phyloP scores from a whole-genome alignment of 1,140 invertebrate genomes.

The Tetramorium simillimum region DNA sequence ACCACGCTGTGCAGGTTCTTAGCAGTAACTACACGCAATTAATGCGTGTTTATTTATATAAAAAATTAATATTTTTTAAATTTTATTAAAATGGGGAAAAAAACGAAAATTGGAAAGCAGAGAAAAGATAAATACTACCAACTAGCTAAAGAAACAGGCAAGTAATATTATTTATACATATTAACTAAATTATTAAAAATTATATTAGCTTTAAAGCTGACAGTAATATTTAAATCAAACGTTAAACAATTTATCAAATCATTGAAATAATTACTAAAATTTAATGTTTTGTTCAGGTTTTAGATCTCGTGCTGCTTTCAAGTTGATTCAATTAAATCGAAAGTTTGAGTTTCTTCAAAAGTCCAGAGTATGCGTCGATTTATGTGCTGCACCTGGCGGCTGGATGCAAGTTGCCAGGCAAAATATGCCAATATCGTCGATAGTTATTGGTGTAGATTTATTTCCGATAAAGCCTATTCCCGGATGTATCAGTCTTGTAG shows the following conservation, averaged over 20 bases:
- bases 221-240: not conserved
- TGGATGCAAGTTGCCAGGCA: constrained; percentile 99
- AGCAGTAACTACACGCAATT: not conserved
- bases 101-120: constrained; percentile 98
- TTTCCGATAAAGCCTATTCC: constrained; percentile 97
- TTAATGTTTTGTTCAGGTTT: constrained; percentile 89
- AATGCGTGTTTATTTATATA: not conserved
- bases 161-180: constrained; percentile 45
- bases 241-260: not conserved
- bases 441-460: constrained; percentile 98
- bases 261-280: constrained; percentile 15
- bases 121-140: constrained; percentile 99
- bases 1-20: not conserved
- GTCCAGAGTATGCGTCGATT: constrained; percentile 97
- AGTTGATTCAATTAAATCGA: constrained; percentile 98
- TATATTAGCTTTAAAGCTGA: not conserved
- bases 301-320: constrained; percentile 98
- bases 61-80: not conserved
- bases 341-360: constrained; percentile 99
- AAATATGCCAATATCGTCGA: constrained; percentile 98
- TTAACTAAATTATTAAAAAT: not conserved
- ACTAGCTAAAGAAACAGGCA: constrained; percentile 99
- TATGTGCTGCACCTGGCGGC: constrained; percentile 99
- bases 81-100: constrained; percentile 95
- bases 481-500: constrained; percentile 95